A percentile compares a stretch with the other conserved stretches of the same genome.
Evolutionary conservation across 2,888 invertebrate genomes (phyloP).

Genomic region (Exocentrus adspersus): DNA sequence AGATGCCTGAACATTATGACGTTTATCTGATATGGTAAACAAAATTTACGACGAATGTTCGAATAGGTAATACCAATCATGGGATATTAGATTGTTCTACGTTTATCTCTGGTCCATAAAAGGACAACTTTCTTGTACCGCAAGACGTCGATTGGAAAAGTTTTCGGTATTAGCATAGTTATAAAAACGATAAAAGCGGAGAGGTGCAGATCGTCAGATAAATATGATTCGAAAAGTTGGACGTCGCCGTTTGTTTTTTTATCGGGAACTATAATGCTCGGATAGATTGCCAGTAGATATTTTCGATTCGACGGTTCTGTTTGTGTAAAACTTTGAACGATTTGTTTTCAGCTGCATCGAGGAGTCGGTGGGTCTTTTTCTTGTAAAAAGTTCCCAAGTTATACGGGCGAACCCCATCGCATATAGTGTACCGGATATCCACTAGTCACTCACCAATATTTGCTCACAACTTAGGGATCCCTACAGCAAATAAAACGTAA

Average conservation of each 20-base stretch:
- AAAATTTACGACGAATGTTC: too few relatives aligned
- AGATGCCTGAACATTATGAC: background rate
- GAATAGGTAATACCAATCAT: background rate
- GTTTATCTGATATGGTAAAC: background rate
- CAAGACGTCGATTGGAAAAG: conserved; percentile 20
- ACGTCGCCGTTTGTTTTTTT: conserved; percentile 33
- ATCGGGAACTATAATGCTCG: conserved; percentile 47
- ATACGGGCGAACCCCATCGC: conserved; percentile 37
- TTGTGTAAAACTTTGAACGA: conserved; percentile 56
- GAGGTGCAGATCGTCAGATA: conserved; percentile 19
- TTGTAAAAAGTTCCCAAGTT: conserved; percentile 46
- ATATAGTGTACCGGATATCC: conserved; percentile 35
- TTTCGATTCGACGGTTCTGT: conserved; percentile 55
- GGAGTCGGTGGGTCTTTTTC: conserved; percentile 44
- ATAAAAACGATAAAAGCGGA: conserved; percentile 18
- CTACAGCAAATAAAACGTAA: conserved; percentile 9
- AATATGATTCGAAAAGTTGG: conserved; percentile 33
- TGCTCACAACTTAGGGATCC: conserved; percentile 36
- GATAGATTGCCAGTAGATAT: conserved; percentile 51
- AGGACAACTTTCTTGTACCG: background rate
- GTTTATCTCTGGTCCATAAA: background rate
- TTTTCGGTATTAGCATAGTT: conserved; percentile 21
- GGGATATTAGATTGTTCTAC: background rate
- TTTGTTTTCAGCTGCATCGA: conserved; percentile 54
- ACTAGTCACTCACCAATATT: conserved; percentile 40